Percentiles rank a stretch among this genome's conserved stretches.
Conservation (phyloP, 2,113 vertebrate species). For the Tragulus kanchil region DNA sequence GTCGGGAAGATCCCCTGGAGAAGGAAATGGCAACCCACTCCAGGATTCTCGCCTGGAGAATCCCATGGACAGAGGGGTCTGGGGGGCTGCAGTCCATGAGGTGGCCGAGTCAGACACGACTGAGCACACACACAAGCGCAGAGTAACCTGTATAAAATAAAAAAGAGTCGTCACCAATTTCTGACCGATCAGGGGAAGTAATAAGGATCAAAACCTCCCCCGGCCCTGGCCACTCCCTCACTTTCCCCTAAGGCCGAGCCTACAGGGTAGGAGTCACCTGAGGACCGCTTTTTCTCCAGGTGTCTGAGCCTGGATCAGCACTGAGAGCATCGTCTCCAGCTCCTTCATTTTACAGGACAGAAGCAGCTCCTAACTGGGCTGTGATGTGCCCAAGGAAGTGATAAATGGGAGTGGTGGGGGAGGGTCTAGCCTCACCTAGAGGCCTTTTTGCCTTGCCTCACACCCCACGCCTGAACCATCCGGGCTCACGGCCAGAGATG, state of each 20-base stretch:
- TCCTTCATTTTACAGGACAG: not conserved
- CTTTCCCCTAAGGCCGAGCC: not conserved
- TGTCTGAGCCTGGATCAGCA: not conserved
- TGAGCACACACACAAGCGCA: not conserved
- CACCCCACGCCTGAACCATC: not conserved
- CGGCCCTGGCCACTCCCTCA: not conserved
- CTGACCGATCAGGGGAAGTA: not conserved
- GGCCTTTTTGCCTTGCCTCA: not conserved
- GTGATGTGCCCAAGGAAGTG: not conserved
- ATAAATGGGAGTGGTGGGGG: too few species aligned
- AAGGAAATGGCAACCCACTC: not conserved
- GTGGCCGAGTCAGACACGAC: not conserved
- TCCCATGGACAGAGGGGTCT: not conserved
- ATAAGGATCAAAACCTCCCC: not conserved
- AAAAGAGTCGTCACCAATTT: not conserved
- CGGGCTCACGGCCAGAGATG: not conserved
- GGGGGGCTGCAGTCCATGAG: not conserved
- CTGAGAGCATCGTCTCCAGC: not conserved
- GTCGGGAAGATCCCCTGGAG: not conserved
- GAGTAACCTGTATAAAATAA: not conserved
- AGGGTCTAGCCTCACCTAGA: not conserved
- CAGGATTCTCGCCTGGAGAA: not conserved
- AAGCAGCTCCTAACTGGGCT: not conserved
- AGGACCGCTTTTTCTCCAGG: not conserved
- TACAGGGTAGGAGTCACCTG: not conserved